A percentile compares a stretch with the other conserved stretches of the same genome.
Evolutionary conservation across 2,113 vertebrate species (phyloP).

Genomic region (Hemiscyllium ocellatum): DNA sequence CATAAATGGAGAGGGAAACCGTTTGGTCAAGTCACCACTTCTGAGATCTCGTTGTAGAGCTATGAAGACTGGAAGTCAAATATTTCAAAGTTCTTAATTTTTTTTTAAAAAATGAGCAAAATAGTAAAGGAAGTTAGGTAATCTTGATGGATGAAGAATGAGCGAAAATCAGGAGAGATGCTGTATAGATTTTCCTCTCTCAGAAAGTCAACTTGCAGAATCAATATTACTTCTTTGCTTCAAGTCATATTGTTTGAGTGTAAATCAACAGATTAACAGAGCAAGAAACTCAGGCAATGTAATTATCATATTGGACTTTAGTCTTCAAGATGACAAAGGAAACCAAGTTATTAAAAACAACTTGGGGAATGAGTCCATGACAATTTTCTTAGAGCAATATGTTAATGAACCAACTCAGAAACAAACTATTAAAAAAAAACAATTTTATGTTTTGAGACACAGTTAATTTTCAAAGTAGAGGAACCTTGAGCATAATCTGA

Average conservation of each 20-base stretch:
- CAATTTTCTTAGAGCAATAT: not conserved
- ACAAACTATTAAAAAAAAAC: not conserved
- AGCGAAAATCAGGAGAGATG: not conserved
- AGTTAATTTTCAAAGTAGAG: not conserved
- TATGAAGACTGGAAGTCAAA: not conserved
- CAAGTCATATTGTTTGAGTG: not conserved
- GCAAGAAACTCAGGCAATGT: not conserved
- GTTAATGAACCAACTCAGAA: not conserved
- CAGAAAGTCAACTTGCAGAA: not conserved
- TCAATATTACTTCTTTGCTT: not conserved
- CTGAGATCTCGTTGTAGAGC: not conserved
- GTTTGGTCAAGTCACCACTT: not conserved
- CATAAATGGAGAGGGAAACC: too few relatives aligned
- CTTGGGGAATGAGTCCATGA: not conserved
- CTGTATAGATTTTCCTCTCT: not conserved
- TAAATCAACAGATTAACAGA: not conserved
- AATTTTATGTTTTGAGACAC: not conserved
- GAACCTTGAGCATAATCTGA: not conserved
- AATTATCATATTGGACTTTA: not conserved
- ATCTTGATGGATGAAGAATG: not conserved
- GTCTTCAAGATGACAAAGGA: not conserved
- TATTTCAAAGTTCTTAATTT: not conserved
- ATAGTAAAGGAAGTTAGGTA: not conserved
- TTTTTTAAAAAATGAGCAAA: not conserved
- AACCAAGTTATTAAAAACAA: not conserved